Evolutionary conservation across 2,113 vertebrate genomes (phyloP).

Genomic region (Prionailurus bengalensis): DNA sequence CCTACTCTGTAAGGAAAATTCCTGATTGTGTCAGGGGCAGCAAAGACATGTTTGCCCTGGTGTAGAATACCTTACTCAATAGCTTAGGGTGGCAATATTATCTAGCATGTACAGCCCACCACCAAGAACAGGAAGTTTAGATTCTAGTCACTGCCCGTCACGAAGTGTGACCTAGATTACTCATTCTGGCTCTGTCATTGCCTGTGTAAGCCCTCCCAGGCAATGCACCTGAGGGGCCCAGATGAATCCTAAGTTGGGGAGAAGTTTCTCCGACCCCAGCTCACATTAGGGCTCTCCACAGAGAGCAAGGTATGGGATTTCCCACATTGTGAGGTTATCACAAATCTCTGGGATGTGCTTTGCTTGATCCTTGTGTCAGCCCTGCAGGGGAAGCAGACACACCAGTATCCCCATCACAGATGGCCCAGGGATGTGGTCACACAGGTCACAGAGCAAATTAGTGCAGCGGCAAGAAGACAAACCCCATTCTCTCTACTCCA

Average conservation of each 20-base stretch:
- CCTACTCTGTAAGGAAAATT: background rate
- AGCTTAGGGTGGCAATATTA: background rate
- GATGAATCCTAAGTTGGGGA: background rate
- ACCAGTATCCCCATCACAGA: background rate
- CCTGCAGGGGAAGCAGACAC: background rate
- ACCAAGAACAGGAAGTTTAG: background rate
- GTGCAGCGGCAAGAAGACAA: background rate
- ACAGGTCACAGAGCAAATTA: background rate
- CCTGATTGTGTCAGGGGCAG: background rate
- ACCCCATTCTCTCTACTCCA: background rate
- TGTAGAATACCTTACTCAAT: background rate
- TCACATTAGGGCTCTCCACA: background rate
- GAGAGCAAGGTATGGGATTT: background rate
- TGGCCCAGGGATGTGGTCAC: background rate
- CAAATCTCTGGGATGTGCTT: background rate
- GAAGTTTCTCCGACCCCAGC: background rate
- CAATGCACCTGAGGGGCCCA: background rate
- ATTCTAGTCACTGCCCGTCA: background rate
- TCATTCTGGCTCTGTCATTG: background rate
- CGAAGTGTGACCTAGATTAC: background rate
- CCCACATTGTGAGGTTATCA: accelerated
- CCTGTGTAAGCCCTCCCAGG: background rate
- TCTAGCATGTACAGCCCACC: background rate
- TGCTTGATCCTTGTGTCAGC: background rate
- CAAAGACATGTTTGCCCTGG: background rate